Conservation (phyloP, 2,797 vertebrate species). For the Chloroceryle amazona region DNA sequence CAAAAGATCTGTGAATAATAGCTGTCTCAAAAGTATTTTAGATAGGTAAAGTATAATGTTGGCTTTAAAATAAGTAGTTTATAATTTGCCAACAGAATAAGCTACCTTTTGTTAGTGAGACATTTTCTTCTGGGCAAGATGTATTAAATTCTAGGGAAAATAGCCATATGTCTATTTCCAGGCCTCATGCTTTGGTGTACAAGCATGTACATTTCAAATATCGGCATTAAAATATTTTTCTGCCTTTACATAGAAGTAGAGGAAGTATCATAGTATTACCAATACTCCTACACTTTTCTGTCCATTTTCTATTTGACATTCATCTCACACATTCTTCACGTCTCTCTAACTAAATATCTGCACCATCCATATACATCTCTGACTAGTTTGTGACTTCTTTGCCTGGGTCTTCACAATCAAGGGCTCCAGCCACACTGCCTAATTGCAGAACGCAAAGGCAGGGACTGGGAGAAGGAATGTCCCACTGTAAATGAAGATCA, state of each 20-base stretch:
- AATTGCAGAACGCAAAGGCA: too few relatives aligned
- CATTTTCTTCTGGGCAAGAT: not conserved
- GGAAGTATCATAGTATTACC: not conserved
- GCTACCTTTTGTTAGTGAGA: not conserved
- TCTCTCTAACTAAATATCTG: not conserved
- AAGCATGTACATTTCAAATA: not conserved
- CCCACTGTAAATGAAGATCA: not conserved
- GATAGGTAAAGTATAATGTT: not conserved
- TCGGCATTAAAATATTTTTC: not conserved
- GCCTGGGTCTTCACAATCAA: too few relatives aligned
- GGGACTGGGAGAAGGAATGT: not conserved
- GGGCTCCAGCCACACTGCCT: too few relatives aligned
- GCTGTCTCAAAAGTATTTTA: conserved; percentile 16
- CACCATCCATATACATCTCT: not conserved
- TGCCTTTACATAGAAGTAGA: not conserved
- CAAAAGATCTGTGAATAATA: not conserved
- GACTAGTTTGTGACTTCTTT: not conserved
- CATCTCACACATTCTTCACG: not conserved
- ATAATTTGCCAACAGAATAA: not conserved
- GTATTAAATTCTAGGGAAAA: not conserved
- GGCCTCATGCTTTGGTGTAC: not conserved
- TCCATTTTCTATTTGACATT: not conserved
- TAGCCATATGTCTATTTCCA: not conserved
- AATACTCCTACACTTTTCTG: not conserved
- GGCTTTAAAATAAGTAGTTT: conserved; percentile 2